phyloP scores from a whole-genome alignment of 2,113 vertebrate species.

The Heloderma charlesbogerti region DNA sequence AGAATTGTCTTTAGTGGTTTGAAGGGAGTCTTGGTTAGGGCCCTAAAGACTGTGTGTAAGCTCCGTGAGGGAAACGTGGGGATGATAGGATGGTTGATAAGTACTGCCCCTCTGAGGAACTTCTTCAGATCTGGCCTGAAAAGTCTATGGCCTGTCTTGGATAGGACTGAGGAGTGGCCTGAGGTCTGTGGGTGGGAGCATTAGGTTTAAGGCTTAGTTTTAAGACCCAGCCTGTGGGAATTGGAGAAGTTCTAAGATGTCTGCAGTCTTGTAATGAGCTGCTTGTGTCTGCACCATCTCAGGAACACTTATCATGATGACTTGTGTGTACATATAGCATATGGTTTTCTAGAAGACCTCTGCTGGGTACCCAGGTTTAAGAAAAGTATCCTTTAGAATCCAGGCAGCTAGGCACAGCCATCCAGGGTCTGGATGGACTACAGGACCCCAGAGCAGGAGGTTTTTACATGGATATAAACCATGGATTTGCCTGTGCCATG shows the following conservation, averaged over 20 bases:
- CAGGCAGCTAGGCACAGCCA: not conserved
- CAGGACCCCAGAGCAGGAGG: not conserved
- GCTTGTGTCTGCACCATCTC: too few species aligned
- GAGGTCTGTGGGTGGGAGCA: not conserved
- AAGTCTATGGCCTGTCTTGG: not conserved
- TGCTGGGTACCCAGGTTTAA: not conserved
- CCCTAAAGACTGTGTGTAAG: too few species aligned
- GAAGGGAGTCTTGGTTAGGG: too few species aligned
- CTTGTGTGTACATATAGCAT: too few species aligned
- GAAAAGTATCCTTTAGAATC: not conserved
- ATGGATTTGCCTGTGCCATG: not conserved
- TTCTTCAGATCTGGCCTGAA: not conserved
- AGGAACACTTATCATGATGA: too few species aligned
- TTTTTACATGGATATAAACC: not conserved
- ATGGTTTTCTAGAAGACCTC: too few species aligned
- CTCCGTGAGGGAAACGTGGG: too few species aligned
- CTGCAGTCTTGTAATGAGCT: not conserved
- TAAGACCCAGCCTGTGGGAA: not conserved
- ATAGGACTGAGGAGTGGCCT: too few species aligned
- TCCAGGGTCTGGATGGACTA: not conserved
- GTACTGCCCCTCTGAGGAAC: not conserved
- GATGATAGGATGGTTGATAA: too few species aligned
- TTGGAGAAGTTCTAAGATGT: not conserved
- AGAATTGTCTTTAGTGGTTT: too few species aligned
- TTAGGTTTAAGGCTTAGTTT: not conserved